phyloP scores from a whole-genome alignment of 2,888 invertebrate genomes.

The Didymodactylos carnosus region DNA sequence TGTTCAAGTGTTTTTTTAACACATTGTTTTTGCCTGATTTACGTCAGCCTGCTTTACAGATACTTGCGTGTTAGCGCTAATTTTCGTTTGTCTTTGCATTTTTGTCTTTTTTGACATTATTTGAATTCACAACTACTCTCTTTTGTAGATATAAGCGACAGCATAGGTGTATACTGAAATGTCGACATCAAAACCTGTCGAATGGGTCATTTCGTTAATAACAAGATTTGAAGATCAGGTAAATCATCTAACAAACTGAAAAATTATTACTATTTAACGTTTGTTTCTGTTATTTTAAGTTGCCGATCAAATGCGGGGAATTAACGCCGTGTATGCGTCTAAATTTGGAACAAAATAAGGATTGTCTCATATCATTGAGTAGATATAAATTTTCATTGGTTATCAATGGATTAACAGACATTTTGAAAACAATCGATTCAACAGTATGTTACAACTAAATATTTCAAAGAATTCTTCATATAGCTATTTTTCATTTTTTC shows the following conservation, averaged over 20 bases:
- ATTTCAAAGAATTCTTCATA: too few relatives aligned
- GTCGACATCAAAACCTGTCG: slow-evolving; percentile 70
- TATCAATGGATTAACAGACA: slow-evolving; percentile 80
- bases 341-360: slow-evolving; percentile 85
- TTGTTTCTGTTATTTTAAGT: slow-evolving; percentile 31
- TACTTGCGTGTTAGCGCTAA: too few relatives aligned
- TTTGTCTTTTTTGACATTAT: too few relatives aligned
- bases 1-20: too few relatives aligned
- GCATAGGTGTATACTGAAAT: too few relatives aligned
- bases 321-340: slow-evolving; percentile 75
- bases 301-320: slow-evolving; percentile 76
- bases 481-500: too few relatives aligned
- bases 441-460: too few relatives aligned
- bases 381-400: slow-evolving; percentile 78
- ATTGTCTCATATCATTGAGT: slow-evolving; percentile 82
- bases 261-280: not conserved
- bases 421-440: slow-evolving; percentile 48
- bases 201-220: slow-evolving; percentile 86
- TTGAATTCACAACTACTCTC: too few relatives aligned
- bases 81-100: too few relatives aligned
- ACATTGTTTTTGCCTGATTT: too few relatives aligned
- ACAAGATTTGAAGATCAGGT: slow-evolving; percentile 76
- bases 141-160: too few relatives aligned
- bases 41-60: too few relatives aligned
- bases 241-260: not conserved